A percentile compares a stretch with the other conserved stretches of the same genome.
Evolutionary conservation across 2,113 vertebrate species (phyloP).

Genomic region (Cygnus buccinator): DNA sequence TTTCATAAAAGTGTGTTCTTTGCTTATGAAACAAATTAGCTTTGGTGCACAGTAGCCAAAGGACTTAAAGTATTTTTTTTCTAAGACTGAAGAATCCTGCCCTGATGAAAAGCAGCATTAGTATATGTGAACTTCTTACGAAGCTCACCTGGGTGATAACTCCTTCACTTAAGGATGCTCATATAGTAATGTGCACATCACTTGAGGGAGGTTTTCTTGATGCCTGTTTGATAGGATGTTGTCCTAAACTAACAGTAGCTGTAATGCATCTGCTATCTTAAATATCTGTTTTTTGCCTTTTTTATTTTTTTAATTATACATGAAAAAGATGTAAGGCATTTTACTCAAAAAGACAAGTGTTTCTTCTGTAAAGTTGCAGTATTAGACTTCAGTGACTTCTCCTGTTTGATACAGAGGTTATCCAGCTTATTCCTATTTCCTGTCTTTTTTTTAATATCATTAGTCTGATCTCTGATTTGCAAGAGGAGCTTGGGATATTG

Average conservation of each 20-base stretch:
- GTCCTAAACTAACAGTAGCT: neutral
- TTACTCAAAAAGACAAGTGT: neutral
- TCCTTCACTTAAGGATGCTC: neutral
- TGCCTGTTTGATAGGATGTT: neutral
- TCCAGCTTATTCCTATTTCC: constrained; percentile 28
- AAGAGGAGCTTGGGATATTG: constrained; percentile 41
- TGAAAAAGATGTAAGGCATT: neutral
- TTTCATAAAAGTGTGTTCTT: neutral
- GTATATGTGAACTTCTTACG: neutral
- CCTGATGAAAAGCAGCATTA: neutral
- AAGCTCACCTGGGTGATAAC: neutral
- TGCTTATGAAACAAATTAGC: neutral
- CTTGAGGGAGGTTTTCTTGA: neutral
- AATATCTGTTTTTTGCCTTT: neutral
- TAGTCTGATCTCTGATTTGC: constrained; percentile 46
- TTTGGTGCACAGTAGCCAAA: neutral
- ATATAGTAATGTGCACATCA: neutral
- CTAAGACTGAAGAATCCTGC: neutral
- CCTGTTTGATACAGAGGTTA: neutral
- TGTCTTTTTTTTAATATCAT: neutral
- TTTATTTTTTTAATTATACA: neutral
- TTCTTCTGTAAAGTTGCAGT: neutral
- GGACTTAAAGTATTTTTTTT: neutral
- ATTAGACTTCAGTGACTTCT: neutral
- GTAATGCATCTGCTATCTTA: neutral